phyloP scores from a whole-genome alignment of 2,888 invertebrate genomes.

The Agrilus cyanescens region DNA sequence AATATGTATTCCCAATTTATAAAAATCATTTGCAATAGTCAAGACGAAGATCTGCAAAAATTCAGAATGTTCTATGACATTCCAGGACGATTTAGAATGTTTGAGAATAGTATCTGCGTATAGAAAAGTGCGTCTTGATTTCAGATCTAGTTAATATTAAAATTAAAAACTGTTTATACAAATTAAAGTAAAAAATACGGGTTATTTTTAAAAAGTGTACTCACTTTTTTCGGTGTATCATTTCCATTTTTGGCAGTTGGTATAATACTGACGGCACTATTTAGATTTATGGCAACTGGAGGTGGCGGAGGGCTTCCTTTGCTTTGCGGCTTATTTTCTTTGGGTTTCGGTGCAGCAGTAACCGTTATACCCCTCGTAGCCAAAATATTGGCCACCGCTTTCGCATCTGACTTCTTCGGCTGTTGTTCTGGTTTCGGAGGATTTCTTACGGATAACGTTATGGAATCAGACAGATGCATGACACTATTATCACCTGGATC shows the following conservation, averaged over 20 bases:
- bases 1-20: too few species aligned
- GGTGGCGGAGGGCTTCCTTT: slow-evolving; percentile 23
- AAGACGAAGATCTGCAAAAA: slow-evolving; percentile 23
- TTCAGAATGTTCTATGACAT: too few species aligned
- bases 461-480: slow-evolving; percentile 60
- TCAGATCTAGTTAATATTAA: too few species aligned
- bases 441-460: slow-evolving; percentile 52
- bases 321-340: slow-evolving; percentile 27
- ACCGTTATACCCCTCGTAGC: slow-evolving; percentile 69
- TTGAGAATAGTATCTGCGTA: too few species aligned
- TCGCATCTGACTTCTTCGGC: slow-evolving; percentile 54
- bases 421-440: slow-evolving; percentile 32
- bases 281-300: slow-evolving; percentile 43
- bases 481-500: slow-evolving; percentile 38
- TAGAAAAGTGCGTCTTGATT: too few species aligned
- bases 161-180: not conserved
- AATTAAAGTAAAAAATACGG: not conserved
- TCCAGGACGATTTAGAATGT: too few species aligned
- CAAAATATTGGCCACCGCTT: slow-evolving; percentile 63
- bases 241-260: slow-evolving; percentile 27
- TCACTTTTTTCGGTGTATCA: not conserved
- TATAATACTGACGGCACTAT: slow-evolving; percentile 49
- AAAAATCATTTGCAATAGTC: slow-evolving; percentile 20
- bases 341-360: slow-evolving; percentile 48
- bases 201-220: not conserved